A percentile compares a stretch with the other conserved stretches of the same genome.
Conservation (phyloP, 1,140 invertebrate genomes). For the Drosophila trapezifrons region DNA sequence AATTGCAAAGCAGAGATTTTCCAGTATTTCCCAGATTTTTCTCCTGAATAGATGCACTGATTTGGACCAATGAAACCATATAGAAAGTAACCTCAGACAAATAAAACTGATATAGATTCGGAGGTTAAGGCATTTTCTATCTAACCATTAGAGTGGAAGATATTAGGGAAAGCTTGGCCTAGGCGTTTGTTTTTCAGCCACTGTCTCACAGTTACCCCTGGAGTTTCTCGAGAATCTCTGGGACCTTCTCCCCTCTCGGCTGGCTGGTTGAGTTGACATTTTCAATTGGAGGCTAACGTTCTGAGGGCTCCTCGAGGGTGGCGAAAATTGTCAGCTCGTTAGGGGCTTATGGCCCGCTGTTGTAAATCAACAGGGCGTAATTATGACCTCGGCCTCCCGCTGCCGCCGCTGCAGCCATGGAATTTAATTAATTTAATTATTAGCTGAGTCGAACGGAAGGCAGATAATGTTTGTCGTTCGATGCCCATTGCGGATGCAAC, state of each 20-base stretch:
- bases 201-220: conserved; percentile 11
- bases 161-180: fast-evolving
- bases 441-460: conserved; percentile 40
- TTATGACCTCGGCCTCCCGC: conserved; percentile 47
- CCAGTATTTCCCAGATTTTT: neutral
- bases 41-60: conserved; percentile 3
- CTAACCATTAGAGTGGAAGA: neutral
- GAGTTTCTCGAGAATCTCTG: conserved; percentile 19
- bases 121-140: neutral
- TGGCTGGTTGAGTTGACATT: conserved; percentile 53
- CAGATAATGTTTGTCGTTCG: conserved; percentile 32
- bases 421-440: conserved; percentile 83
- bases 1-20: conserved; percentile 18
- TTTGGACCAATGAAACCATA: neutral
- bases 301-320: conserved; percentile 1
- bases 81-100: neutral
- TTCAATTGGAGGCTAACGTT: conserved; percentile 46
- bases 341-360: conserved; percentile 47
- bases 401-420: conserved; percentile 25
- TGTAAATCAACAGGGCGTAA: conserved; percentile 71
- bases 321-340: conserved; percentile 73
- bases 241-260: neutral
- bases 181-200: conserved; percentile 1
- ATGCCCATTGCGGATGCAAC: conserved; percentile 52
- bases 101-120: neutral